Evolutionary conservation across 1,140 invertebrate species (phyloP), one percentile per base, ranked within the genome.

Genomic region (Aethina tumida): DNA sequence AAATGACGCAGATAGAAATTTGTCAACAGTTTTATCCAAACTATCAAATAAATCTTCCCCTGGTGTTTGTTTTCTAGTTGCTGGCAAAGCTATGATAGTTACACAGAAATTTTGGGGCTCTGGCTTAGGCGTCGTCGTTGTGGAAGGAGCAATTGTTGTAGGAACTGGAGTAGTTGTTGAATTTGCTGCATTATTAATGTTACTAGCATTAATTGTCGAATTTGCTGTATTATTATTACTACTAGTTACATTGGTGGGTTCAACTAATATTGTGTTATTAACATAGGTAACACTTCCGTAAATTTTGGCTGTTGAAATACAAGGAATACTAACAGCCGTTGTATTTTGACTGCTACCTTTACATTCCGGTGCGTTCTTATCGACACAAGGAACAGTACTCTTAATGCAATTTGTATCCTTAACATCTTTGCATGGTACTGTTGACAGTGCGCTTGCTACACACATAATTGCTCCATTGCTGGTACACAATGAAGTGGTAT

Each of bases 391-490:
- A 17, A 52, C 17, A 3, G 20, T 39, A 9, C 31, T 49, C 30
- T 39, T 35, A 1, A 47, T 40, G 26, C 52, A 52, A 14, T 52
- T 50, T 14, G 35, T 31, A 18, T 47, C 28, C 31, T 25, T 39
- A n/a, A 36, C 18, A 10, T 42, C 31, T 1, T 22, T 36, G 32
- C 52, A 54, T 9, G 46, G 52, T 12, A 48, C 41, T 10, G 52
- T 54, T n/a, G 39, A 41, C 5, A 35, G 27, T 5, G 42, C 43
- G 12, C 43, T 45, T 6, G 49, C 49, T 3, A 54, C 52, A 28
- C 52, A 54, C 42, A 54, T 47, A 7, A 54, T 49, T 9, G 49
- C 46, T n/a, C 49, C 49, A 13, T 51, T 49, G 18, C 16, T 41
- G n/a, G 49, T 51, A 35, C 52, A 54, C 13, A 54, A 29, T 1